Evolutionary conservation across 2,797 vertebrate genomes (phyloP).

Genomic region (Poeciliopsis paucimaculata): DNA sequence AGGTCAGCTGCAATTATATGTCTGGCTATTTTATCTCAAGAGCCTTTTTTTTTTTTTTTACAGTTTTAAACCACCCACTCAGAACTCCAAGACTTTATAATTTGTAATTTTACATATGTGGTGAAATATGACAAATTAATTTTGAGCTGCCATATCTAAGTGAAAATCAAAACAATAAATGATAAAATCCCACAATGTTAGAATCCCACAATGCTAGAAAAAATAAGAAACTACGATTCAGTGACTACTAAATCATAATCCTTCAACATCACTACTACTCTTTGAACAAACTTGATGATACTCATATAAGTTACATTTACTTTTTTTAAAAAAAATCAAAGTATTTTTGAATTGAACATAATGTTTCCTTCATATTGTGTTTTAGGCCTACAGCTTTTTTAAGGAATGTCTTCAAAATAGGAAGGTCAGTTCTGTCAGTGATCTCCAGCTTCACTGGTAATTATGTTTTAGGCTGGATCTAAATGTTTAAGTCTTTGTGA

Average conservation of each 20-base stretch:
- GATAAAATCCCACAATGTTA: not conserved
- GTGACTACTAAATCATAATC: not conserved
- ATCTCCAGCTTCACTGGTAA: not conserved
- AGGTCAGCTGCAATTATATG: not conserved
- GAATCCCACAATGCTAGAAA: not conserved
- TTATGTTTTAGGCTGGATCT: not conserved
- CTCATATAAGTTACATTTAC: not conserved
- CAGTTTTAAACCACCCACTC: not conserved
- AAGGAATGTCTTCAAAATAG: conserved; percentile 40
- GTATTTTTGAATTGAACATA: not conserved
- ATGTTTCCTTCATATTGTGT: not conserved
- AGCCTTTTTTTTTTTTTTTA: not conserved
- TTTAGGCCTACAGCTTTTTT: conserved; percentile 5
- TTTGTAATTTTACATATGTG: too few species aligned
- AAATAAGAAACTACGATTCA: not conserved
- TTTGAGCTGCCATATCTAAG: not conserved
- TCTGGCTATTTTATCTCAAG: not conserved
- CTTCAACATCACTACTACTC: too few species aligned
- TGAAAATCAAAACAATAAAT: not conserved
- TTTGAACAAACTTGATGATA: not conserved
- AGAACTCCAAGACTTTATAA: not conserved
- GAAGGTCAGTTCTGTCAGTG: conserved; percentile 26
- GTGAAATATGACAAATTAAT: not conserved
- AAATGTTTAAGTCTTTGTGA: not conserved
- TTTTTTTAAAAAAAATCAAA: too few species aligned